Base-by-base conservation (phyloP, 2,113 vertebrate genomes). In the Microcebus murinus region DNA sequence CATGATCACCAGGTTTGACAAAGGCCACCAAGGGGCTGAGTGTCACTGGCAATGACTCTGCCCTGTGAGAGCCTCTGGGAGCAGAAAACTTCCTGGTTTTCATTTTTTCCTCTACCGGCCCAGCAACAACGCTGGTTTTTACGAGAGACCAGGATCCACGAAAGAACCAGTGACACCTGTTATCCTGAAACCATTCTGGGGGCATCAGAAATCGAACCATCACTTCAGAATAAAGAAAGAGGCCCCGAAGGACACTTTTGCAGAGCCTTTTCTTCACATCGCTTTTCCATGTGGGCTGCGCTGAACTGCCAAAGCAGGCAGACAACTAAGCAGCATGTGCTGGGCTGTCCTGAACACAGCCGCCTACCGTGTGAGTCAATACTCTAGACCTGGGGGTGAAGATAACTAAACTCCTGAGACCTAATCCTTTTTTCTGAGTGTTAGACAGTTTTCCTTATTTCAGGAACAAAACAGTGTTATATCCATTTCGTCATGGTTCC, bases 331-430 rank as follows among this genome's bases (percentile, higher is more conserved):
- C 50, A 73, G 39, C 7, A 0, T 5, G 31, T 34, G 21, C 39
- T 0, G 8, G 45, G 71, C 15, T 31, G 2, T 5, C 27, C 0
- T 2, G 23, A 61, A 11, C 4, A 3, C 2, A 11, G 34, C 57
- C 29, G 29, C 55, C 34, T 8, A 29, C 4, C 2, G 0, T 2
- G 10, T 1, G 10, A 15, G 42, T 4, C 9, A 17, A 11, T 0
- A 8, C 6, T 11, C 36, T 1, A 8, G 34, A 42, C n/a, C n/a
- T 18, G 6, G 34, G 15, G 15, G 1, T 14, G 1, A 31, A 15
- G 45, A 3, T 1, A 3, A 61, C 3, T 61, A 1, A 2, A 36
- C 50, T 7, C 29, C 1, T 29, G 71, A 81, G 23, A 68, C 25
- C 34, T 5, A 45, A 17, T 21, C 18, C 13, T 14, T 21, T 18